Base-by-base conservation (phyloP, 2,888 invertebrate genomes). In the Chydorus sphaericus region DNA sequence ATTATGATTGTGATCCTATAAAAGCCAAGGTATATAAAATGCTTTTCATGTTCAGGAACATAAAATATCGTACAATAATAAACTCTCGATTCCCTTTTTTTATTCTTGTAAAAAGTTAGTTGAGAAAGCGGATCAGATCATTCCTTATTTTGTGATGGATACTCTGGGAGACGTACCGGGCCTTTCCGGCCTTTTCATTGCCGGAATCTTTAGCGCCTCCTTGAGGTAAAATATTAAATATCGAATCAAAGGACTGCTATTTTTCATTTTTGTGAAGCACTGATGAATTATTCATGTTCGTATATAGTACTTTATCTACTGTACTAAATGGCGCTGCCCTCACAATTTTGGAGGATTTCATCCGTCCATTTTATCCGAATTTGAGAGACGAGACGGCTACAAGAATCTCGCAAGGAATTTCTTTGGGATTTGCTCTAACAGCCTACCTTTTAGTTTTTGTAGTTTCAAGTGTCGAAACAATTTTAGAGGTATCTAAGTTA, bases 181-280 rank as follows among this genome's bases (percentile, higher is more conserved):
- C 0, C 72, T 93, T 2, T 84, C 92, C 1, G 93, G 94, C 3
- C 81, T 94, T 64, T 94, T 96, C 1, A 71, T 96, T 59, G 84
- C 94, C 1, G 93, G 94, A 2, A 85, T 93, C 30, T 84, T 94
- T 69, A 91, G 92, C 38, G 94, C 93, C 1, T 91, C 93, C 65
- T 78, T 94, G 62, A n/a, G n/a, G n/a, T n/a, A n/a, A n/a, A n/a
- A n/a, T n/a, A n/a, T n/a, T n/a, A n/a, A n/a, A n/a, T n/a, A n/a
- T n/a, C n/a, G n/a, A n/a, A n/a, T n/a, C n/a, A n/a, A n/a, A n/a
- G n/a, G n/a, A n/a, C n/a, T n/a, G n/a, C n/a, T n/a, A n/a, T n/a
- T n/a, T n/a, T 44, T 8, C 2, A 8, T 11, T 44, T 7, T 3
- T 44, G 20, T 14, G 26, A 39, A 10, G 20, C n/a, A 14, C 14